A percentile compares a stretch with the other conserved stretches of the same genome.
Conservation (phyloP, 2,797 vertebrate species). For the Myotis myotis region DNA sequence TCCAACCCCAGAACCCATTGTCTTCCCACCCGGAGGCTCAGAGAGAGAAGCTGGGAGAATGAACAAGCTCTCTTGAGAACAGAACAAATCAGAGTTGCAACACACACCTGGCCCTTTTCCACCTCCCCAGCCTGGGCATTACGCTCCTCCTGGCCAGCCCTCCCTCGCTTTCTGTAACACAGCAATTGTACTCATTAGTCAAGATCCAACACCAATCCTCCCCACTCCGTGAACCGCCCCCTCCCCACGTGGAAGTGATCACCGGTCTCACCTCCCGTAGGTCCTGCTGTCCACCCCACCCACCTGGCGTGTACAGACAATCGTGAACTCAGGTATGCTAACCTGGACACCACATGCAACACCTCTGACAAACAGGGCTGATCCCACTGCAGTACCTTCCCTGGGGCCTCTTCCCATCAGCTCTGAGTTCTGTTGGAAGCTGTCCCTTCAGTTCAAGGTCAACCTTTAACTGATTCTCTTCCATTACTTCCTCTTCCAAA, state of each 20-base stretch:
- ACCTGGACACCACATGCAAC: neutral
- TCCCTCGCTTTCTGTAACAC: neutral
- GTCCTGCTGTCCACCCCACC: neutral
- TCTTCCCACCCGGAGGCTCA: neutral
- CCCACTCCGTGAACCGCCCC: neutral
- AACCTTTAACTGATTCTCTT: neutral
- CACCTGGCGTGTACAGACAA: neutral
- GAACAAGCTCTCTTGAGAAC: neutral
- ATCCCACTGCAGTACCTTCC: neutral
- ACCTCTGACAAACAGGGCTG: fast-evolving
- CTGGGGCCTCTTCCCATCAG: neutral
- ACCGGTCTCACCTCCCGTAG: fast-evolving
- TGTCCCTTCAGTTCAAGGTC: neutral
- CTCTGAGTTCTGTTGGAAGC: neutral
- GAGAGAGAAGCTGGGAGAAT: neutral
- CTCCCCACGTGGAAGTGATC: fast-evolving
- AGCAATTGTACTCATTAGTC: neutral
- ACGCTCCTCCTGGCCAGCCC: neutral
- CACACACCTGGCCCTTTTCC: neutral
- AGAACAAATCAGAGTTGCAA: neutral
- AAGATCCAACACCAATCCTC: neutral
- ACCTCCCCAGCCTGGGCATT: neutral
- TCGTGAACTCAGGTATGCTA: neutral
- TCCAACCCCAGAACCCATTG: neutral
- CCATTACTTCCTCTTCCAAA: neutral